A percentile compares a stretch with the other conserved stretches of the same genome.
These are phyloP conservation scores for Chaetophractus vellerosus DNA, from an alignment of 2,797 vertebrate genomes.

Conservation along the genomic window DNA sequence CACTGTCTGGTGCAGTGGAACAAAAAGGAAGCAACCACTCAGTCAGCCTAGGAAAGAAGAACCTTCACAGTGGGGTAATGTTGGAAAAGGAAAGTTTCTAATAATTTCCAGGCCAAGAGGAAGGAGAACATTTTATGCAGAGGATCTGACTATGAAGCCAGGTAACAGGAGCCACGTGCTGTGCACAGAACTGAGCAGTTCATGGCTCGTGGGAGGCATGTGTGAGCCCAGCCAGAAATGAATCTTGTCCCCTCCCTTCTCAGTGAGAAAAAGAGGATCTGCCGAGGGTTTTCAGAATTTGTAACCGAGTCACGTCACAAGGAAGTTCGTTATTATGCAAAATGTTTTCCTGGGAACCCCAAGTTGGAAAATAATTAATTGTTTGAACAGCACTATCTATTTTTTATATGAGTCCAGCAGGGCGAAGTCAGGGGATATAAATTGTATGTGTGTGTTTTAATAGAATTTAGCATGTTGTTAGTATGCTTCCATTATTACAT, in stretches of 20 bases:
- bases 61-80: too few species aligned
- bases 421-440: neutral
- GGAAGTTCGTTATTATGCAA: conserved; percentile 35
- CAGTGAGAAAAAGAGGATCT: neutral
- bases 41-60: neutral
- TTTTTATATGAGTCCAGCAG: neutral
- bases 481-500: neutral
- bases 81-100: neutral
- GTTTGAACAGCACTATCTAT: neutral
- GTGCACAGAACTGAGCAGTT: neutral
- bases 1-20: neutral
- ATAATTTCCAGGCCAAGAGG: neutral
- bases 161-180: too few species aligned
- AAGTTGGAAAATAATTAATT: conserved; percentile 41
- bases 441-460: neutral
- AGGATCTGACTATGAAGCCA: neutral
- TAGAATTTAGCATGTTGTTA: neutral
- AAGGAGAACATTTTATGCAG: neutral
- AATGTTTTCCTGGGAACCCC: neutral
- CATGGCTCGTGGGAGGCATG: neutral
- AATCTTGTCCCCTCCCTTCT: neutral
- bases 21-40: neutral
- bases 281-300: neutral
- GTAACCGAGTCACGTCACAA: neutral
- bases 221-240: neutral